Percentiles rank a stretch among this genome's conserved stretches.
Evolutionary conservation across 1,140 invertebrate genomes (phyloP).

Genomic region (Helicoverpa zea): DNA sequence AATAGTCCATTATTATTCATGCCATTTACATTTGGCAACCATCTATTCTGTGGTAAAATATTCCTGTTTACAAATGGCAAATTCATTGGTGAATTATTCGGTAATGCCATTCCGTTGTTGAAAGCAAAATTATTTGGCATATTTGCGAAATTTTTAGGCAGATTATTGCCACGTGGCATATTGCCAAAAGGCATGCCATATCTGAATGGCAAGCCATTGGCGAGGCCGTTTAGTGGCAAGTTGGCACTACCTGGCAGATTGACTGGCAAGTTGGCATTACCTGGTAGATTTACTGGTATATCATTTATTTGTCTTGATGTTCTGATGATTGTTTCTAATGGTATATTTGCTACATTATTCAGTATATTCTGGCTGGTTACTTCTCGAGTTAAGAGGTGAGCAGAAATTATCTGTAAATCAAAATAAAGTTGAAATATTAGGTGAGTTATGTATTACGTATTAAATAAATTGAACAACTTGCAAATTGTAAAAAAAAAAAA

Average conservation of each 20-base stretch:
- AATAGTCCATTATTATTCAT: not conserved
- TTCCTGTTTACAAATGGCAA: not conserved
- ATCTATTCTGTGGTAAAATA: constrained; percentile 2
- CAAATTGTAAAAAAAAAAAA: too few species aligned
- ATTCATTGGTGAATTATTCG: not conserved
- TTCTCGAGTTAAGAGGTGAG: not conserved
- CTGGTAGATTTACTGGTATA: not conserved
- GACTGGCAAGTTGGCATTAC: not conserved
- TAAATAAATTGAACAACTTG: too few species aligned
- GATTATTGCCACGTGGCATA: not conserved
- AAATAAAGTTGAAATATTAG: not conserved
- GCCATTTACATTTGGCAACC: not conserved
- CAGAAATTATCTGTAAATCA: constrained; percentile 11
- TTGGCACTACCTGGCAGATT: not conserved
- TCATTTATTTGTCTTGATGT: not conserved
- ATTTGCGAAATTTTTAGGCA: not conserved
- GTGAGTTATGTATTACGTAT: not conserved
- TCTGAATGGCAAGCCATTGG: not conserved
- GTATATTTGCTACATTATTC: not conserved
- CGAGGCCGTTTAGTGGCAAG: not conserved
- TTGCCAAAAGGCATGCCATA: not conserved
- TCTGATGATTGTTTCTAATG: not conserved
- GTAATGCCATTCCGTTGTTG: not conserved
- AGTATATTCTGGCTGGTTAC: not conserved
- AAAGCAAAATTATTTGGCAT: not conserved